Percentiles rank a stretch among this genome's conserved stretches.
Evolutionary conservation across 53 echinoderm and acorn worm genomes (phyloP).

Genomic region (Luidia sarsii): DNA sequence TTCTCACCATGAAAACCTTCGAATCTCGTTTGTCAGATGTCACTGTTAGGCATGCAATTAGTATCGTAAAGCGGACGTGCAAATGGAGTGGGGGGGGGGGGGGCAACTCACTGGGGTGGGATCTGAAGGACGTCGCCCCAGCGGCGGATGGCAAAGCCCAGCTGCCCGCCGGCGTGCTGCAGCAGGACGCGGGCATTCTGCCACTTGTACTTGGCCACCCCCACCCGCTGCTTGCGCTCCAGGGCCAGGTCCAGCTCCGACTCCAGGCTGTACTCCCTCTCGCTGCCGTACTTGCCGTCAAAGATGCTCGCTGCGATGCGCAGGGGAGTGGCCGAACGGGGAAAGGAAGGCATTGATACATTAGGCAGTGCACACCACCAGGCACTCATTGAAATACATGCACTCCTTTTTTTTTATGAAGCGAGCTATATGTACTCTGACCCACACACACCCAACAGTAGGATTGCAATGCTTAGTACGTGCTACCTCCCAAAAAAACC

Average conservation of each 20-base stretch:
- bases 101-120: constrained; percentile 69
- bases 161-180: constrained; percentile 82
- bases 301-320: constrained; percentile 83
- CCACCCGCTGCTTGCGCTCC: constrained; percentile 88
- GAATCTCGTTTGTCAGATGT: no score
- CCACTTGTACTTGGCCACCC: constrained; percentile 97
- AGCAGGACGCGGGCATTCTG: constrained; percentile 76
- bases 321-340: no score
- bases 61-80: background rate
- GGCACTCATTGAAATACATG: background rate
- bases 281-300: constrained; percentile 98
- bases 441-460: no score
- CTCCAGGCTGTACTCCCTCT: constrained; percentile 83
- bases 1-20: no score
- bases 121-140: constrained; percentile 90
- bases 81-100: background rate
- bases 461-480: no score
- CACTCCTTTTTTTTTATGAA: background rate
- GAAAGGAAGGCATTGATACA: background rate
- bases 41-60: no score
- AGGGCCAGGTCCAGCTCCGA: constrained; percentile 77
- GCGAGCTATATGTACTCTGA: no score
- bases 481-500: no score
- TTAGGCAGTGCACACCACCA: background rate
- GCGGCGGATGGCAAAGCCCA: constrained; percentile 85